Conservation (phyloP, 2,113 vertebrate genomes). For the Euleptes europaea region DNA sequence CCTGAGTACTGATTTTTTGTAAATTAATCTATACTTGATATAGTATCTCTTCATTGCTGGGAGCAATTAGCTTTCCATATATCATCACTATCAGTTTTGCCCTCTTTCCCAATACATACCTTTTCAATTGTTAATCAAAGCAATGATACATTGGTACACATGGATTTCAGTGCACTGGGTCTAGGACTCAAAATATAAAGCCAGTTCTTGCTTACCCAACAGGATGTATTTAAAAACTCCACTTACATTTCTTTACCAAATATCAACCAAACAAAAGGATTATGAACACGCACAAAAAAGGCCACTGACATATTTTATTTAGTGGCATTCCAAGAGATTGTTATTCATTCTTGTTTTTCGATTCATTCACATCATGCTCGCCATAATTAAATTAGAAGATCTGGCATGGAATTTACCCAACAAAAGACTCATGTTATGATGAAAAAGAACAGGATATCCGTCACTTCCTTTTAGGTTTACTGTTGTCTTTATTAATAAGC, state of each 20-base stretch:
- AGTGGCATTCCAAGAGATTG: constrained; percentile 51
- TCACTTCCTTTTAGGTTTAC: constrained; percentile 52
- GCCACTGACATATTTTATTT: constrained; percentile 25
- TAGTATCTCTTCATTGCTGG: constrained; percentile 38
- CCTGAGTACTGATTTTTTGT: not conserved
- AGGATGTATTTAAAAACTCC: constrained; percentile 32
- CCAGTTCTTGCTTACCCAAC: constrained; percentile 11
- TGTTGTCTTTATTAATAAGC: constrained; percentile 64
- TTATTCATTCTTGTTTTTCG: constrained; percentile 49
- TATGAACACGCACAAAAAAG: constrained; percentile 40
- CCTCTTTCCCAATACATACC: not conserved
- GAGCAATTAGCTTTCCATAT: constrained; percentile 20
- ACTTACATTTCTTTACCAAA: constrained; percentile 47
- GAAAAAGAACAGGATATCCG: constrained; percentile 40
- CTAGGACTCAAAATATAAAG: constrained; percentile 44
- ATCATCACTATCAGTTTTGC: not conserved
- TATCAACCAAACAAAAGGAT: constrained; percentile 7
- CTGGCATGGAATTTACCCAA: constrained; percentile 55
- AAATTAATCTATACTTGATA: constrained; percentile 50
- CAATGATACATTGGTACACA: not conserved
- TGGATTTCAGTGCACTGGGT: constrained; percentile 46
- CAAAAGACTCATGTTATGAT: constrained; percentile 34
- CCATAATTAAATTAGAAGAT: constrained; percentile 59
- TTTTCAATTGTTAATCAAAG: constrained; percentile 55
- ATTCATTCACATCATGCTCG: constrained; percentile 48